Evolutionary conservation across 2,797 vertebrate genomes (phyloP), one percentile per base, ranked within the genome.

Genomic region (Coccyzus lansbergi): DNA sequence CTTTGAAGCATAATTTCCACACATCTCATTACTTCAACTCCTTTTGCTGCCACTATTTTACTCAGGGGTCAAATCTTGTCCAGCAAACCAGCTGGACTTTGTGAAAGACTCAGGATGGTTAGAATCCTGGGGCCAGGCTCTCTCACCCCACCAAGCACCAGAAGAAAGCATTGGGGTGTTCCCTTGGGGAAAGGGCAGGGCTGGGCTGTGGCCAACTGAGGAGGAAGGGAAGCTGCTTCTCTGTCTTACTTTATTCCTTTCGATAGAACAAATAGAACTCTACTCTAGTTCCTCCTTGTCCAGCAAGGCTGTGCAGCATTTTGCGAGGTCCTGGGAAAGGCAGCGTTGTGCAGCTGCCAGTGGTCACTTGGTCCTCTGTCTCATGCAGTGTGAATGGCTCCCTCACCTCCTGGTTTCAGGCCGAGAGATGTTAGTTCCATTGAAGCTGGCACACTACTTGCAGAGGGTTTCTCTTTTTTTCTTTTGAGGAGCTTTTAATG

Each of bases 331-430:
- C 7, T 2, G 2, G 29, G 51, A 28, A 22, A 31, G 44, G 44
- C 46, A 48, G 46, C 6, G 36, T 1, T 2, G 33, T 8, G 46
- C 33, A 8, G 48, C 1, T 0, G 15, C 24, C 1, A 0, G 46
- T 44, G 36, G 17, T 15, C 25, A 21, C 58, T 59, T 12, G 4
- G 26, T 17, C n/a, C 44, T 17, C 46, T 16, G 63, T 3, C 48
- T 29, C 0, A 0, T 0, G 2, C 31, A 29, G 12, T 29, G 16
- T 4, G 59, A 55, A 28, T 3, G 38, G 29, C 38, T 86, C 38
- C 38, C 28, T 38, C 24, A 0, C 19, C 36, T 49, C 49, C 24
- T 12, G 12, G 5, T 44, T 56, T 51, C n/a, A 14, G n/a, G 36
- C 29, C 56, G 22, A 38, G 63, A 9, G 63, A 34, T 6, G 12